A percentile compares a stretch with the other conserved stretches of the same genome.
Evolutionary conservation across 2,113 vertebrate species (phyloP).

Genomic region (Dipodomys stephensi): DNA sequence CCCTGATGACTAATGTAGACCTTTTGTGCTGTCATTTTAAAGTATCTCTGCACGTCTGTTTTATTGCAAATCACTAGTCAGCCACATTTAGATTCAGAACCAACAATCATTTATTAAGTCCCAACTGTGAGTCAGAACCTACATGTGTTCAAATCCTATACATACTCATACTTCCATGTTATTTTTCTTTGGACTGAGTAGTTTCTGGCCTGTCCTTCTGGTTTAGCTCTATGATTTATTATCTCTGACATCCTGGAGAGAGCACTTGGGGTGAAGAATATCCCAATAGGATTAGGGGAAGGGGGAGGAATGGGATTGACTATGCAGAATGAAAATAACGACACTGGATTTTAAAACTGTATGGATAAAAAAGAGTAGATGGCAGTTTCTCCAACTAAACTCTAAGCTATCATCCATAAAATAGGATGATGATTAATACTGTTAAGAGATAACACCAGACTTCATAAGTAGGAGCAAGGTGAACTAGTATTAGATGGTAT

Average conservation of each 20-base stretch:
- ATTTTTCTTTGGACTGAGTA: neutral
- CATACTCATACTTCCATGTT: neutral
- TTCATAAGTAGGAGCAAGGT: conserved; percentile 22
- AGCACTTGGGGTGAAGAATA: conserved; percentile 11
- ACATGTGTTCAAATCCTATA: neutral
- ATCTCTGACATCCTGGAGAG: neutral
- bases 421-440: neutral
- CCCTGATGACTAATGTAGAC: conserved; percentile 49
- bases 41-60: conserved; percentile 21
- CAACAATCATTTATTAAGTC: conserved; percentile 46
- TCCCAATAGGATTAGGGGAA: neutral
- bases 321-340: conserved; percentile 25
- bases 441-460: neutral
- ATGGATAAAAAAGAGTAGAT: conserved; percentile 32
- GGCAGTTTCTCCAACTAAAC: conserved; percentile 20
- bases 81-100: conserved; percentile 54
- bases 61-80: conserved; percentile 37
- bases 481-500: neutral
- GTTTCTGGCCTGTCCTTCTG: neutral
- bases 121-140: conserved; percentile 22
- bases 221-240: neutral
- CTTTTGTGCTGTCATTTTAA: conserved; percentile 53
- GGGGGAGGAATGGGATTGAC: neutral
- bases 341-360: conserved; percentile 15
- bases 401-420: neutral